Percentiles rank a stretch among this genome's conserved stretches.
Evolutionary conservation across 2,113 vertebrate genomes (phyloP).

Genomic region (Hippocampus mohnikei): DNA sequence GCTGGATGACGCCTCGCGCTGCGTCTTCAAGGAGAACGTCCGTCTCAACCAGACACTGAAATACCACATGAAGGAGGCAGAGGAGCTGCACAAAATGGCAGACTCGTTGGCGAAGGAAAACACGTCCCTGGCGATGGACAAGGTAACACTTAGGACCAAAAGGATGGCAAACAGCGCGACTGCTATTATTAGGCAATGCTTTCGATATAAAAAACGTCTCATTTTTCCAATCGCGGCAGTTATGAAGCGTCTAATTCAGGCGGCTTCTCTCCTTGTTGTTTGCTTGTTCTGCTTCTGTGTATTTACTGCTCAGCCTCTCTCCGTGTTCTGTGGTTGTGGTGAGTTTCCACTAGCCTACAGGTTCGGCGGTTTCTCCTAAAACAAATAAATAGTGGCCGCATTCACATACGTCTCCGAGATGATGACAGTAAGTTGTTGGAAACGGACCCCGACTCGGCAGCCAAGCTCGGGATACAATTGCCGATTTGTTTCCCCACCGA

Average conservation of each 20-base stretch:
- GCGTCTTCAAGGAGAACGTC: constrained; percentile 79
- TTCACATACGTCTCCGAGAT: constrained; percentile 53
- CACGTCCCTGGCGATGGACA: constrained; percentile 67
- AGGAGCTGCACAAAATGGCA: constrained; percentile 65
- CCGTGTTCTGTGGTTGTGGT: constrained; percentile 63
- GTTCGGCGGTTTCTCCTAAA: constrained; percentile 49
- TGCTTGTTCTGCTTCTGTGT: constrained; percentile 68
- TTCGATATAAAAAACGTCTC: constrained; percentile 23
- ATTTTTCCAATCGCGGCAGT: constrained; percentile 38
- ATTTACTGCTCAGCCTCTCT: constrained; percentile 64
- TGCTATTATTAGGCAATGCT: constrained; percentile 20
- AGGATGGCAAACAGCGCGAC: constrained; percentile 34
- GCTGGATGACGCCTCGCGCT: constrained; percentile 73
- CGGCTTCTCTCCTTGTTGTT: constrained; percentile 64
- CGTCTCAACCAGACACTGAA: constrained; percentile 73
- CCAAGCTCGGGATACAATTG: constrained; percentile 17
- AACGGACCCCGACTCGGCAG: constrained; percentile 33
- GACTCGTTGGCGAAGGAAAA: constrained; percentile 67
- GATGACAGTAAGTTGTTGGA: constrained; percentile 44
- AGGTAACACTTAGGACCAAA: constrained; percentile 63
- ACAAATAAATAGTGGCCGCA: constrained; percentile 59
- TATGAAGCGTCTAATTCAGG: constrained; percentile 58
- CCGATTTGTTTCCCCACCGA: not conserved
- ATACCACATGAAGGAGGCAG: constrained; percentile 72
- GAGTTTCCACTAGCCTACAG: constrained; percentile 67